These are phyloP conservation scores for Heptranchias perlo DNA, from an alignment of 2,113 vertebrate genomes.

Conservation along the genomic window DNA sequence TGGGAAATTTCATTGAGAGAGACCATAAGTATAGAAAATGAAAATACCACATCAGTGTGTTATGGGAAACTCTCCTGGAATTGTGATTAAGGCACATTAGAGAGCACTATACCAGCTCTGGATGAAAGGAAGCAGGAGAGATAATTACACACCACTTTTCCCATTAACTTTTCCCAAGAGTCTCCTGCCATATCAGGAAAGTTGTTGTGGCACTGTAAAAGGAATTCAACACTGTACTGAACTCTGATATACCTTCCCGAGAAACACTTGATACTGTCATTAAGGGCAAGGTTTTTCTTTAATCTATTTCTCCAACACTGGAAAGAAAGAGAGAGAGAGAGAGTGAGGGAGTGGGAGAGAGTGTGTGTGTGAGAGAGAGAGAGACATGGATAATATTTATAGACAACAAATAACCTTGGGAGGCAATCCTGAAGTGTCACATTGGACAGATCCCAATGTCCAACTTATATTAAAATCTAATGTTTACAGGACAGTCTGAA, in stretches of 20 bases:
- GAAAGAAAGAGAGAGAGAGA: not conserved
- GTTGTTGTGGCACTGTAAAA: not conserved
- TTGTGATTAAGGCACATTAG: slow-evolving; percentile 30
- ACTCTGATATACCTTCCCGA: not conserved
- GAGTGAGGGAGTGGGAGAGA: too few species aligned
- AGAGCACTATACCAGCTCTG: not conserved
- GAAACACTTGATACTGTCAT: not conserved
- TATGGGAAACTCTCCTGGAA: slow-evolving; percentile 23
- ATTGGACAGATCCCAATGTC: not conserved
- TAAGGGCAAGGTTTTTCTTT: not conserved
- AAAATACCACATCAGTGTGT: not conserved
- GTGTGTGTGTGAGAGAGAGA: not conserved
- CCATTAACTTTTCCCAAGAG: slow-evolving; percentile 10
- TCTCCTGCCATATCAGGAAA: not conserved
- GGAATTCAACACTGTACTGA: slow-evolving; percentile 6
- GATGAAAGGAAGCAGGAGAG: slow-evolving; percentile 12
- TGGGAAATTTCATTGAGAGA: slow-evolving; percentile 1
- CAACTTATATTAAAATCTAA: slow-evolving; percentile 33
- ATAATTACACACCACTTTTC: slow-evolving; percentile 34
- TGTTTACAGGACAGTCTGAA: slow-evolving; percentile 19
- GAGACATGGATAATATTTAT: not conserved
- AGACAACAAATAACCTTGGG: slow-evolving; percentile 25
- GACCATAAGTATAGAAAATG: not conserved
- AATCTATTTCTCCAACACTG: not conserved
- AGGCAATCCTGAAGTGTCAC: slow-evolving; percentile 16